Evolutionary conservation across 2,113 vertebrate species (phyloP).

Genomic region (Seriola rivoliana): DNA sequence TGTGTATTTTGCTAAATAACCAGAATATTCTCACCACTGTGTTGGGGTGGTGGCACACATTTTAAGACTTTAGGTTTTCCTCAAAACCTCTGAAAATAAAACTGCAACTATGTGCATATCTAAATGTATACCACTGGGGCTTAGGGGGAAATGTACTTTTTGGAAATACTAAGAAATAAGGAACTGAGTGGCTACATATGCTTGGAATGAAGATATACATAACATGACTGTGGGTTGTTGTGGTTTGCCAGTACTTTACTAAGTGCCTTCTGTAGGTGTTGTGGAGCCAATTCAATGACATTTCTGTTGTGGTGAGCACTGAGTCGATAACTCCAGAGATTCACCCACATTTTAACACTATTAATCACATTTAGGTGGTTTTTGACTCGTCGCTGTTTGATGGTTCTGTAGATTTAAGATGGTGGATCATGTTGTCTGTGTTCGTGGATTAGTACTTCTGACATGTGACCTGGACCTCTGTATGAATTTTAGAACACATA

Average conservation of each 20-base stretch:
- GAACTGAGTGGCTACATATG: background rate
- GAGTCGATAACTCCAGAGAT: background rate
- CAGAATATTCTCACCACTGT: background rate
- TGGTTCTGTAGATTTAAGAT: background rate
- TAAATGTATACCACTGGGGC: background rate
- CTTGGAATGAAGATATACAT: background rate
- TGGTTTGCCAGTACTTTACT: background rate
- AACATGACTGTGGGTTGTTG: background rate
- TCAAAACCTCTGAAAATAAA: conserved; percentile 4
- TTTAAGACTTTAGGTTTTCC: background rate
- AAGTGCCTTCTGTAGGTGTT: background rate
- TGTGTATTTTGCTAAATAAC: background rate
- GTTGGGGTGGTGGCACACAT: background rate
- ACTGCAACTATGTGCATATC: conserved; percentile 4
- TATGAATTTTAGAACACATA: background rate
- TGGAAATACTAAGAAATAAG: background rate
- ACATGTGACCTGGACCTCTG: too few species aligned
- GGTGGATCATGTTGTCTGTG: background rate
- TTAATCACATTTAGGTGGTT: background rate
- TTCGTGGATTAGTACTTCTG: too few species aligned
- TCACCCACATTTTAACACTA: background rate
- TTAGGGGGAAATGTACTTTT: background rate
- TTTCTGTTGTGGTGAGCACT: background rate
- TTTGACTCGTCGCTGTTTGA: background rate
- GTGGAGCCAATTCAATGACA: background rate